Evolutionary conservation across 2,113 vertebrate genomes (phyloP), one percentile per base, ranked within the genome.

Genomic region (Poicephalus meyeri): DNA sequence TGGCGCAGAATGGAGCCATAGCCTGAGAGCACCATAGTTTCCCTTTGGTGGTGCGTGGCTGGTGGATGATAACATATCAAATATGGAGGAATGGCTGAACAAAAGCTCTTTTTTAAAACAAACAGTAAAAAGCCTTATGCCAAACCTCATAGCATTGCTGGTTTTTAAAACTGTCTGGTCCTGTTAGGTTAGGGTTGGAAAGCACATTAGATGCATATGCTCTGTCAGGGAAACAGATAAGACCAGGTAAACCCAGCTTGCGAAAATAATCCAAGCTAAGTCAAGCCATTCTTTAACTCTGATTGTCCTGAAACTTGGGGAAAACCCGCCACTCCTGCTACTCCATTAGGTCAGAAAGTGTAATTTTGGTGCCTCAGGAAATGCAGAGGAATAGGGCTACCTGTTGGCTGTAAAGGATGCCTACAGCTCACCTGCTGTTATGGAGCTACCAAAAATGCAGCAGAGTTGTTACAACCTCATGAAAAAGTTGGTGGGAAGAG

Each of bases 71-170:
- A 94, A 83, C 12, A 0, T 77, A 70, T 31, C 42, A 78, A 80
- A 80, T 77, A 74, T 7, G 13, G 86, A 42, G 42, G 46, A 83
- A 70, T 68, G 73, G 72, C 23, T 86, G 68, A 95, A 92, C 69
- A 91, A 93, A 95, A 71, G 37, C 44, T 72, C 55, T 49, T 87
- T 83, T 35, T 58, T 46, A 46, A 80, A 82, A 63, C 46, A 80
- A 88, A 83, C 9, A 19, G 56, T 23, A 52, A 69, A 42, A 64
- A 60, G 15, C 31, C 20, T 13, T 46, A 4, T 3, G 8, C 60
- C 55, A 71, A 10, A 60, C 73, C 15, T 91, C n/a, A 26, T 50
- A 24, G 80, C 11, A 3, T 26, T 70, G 64, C 46, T 73, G 2
- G 0, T 80, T 92, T 18, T 68, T 80, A 41, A 69, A 44, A 44